These are phyloP conservation scores for Prinia subflava DNA, from an alignment of 2,113 vertebrate genomes.

Conservation along the genomic window DNA sequence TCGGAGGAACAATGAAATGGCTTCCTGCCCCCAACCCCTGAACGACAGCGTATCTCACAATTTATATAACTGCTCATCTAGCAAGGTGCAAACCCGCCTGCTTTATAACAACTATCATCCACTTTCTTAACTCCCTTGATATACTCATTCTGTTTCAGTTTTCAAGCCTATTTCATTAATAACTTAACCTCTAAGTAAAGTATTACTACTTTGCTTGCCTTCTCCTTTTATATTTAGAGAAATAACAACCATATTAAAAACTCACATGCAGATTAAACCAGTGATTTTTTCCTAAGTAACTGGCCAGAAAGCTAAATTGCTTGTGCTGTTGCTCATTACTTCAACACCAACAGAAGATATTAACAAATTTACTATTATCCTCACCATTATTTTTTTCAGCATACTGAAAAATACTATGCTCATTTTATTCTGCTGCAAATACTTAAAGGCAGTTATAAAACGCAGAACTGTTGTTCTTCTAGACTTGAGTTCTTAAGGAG, in stretches of 20 bases:
- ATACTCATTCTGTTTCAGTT: not conserved
- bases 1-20: not conserved
- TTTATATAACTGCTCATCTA: not conserved
- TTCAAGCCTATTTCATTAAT: not conserved
- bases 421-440: not conserved
- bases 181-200: not conserved
- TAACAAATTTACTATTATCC: not conserved
- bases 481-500: not conserved
- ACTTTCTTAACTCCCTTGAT: not conserved
- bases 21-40: accelerated
- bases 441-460: not conserved
- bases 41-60: not conserved
- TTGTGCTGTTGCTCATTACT: not conserved
- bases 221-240: not conserved
- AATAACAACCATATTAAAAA: not conserved
- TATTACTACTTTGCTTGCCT: not conserved
- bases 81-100: not conserved
- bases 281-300: not conserved
- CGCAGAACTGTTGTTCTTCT: not conserved
- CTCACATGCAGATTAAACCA: not conserved
- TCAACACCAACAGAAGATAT: not conserved
- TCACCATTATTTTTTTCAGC: not conserved
- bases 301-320: not conserved
- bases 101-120: not conserved
- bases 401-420: not conserved